Base-by-base conservation (phyloP, 2,888 invertebrate species). In the Tortrix viridana region DNA sequence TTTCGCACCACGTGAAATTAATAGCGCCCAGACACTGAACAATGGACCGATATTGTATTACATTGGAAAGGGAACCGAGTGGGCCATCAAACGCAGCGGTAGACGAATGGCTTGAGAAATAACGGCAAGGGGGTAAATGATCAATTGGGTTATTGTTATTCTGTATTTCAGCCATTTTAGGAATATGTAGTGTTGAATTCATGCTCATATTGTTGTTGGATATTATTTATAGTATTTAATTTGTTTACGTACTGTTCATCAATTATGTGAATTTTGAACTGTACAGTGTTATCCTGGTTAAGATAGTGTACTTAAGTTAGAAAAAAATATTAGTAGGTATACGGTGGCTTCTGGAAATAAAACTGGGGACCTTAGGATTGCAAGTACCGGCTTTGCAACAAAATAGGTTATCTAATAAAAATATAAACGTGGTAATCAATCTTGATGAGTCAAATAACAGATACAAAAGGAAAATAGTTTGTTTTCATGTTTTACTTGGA, bases 1-100 rank as follows among this genome's bases (percentile, higher is more conserved):
- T 72, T 79, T 76, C 70, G 70, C 71, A 67, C 74, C 73, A 71
- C 68, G 67, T 76, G 74, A 76, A 76, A 76, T 76, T 80, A 79
- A 81, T 71, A 70, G 76, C 73, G 71, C 71, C 74, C 73, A 73
- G 69, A 77, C 77, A 77, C 72, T 72, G 73, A 72, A 72, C 57
- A 58, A 63, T 58, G 57, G 50, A 4, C 14, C 47, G 23, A 63
- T 63, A 41, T 63, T 58, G 52, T 49, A 26, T 58, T 26, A 48
- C 41, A 60, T 53, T 53, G 37, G 43, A 50, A 52, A 58, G 32
- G 53, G 53, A 43, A 32, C 16, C 23, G 6, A 67, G 67, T 56
- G 56, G 67, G 64, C 68, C 60, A 69, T 71, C 64, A 68, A 69
- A 67, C 53, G 69, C 71, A 73, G 65, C 48, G 32, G 41, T 26